phyloP scores from a whole-genome alignment of 2,888 invertebrate genomes.

The Bombylius major region DNA sequence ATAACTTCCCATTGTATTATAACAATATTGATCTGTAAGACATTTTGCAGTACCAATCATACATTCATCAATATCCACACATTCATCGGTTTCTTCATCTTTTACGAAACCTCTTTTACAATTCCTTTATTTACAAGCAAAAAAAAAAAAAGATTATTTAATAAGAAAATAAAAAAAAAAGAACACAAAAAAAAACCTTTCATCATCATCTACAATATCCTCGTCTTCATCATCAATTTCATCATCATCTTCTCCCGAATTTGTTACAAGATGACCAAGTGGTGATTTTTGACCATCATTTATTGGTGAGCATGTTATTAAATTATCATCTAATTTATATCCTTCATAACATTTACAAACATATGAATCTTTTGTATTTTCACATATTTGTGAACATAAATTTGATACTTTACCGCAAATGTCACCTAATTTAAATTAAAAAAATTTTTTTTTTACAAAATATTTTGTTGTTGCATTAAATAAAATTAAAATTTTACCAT shows the following conservation, averaged over 20 bases:
- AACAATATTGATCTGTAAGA: constrained; percentile 45
- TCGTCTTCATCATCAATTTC: constrained; percentile 14
- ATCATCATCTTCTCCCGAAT: constrained; percentile 11
- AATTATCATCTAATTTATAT: constrained; percentile 39
- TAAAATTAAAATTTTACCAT: constrained; percentile 4
- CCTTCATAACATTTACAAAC: constrained; percentile 40
- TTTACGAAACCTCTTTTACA: constrained; percentile 38
- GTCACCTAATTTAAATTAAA: constrained; percentile 32
- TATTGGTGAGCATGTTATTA: constrained; percentile 36
- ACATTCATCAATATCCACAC: constrained; percentile 59
- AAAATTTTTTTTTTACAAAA: neutral
- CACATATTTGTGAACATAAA: constrained; percentile 45
- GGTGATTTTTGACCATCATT: neutral
- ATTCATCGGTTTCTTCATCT: constrained; percentile 31
- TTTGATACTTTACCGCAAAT: constrained; percentile 41
- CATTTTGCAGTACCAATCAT: constrained; percentile 54
- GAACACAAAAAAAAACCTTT: neutral
- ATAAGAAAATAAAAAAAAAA: too few relatives aligned
- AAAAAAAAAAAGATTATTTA: too few relatives aligned
- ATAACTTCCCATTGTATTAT: constrained; percentile 56
- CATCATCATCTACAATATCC: neutral
- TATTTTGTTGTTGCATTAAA: neutral
- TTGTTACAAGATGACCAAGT: neutral
- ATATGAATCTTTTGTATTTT: constrained; percentile 44
- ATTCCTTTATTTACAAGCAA: constrained; percentile 14